A percentile compares a stretch with the other conserved stretches of the same genome.
Conservation (phyloP, 2,797 vertebrate genomes). For the Merluccius polli region DNA sequence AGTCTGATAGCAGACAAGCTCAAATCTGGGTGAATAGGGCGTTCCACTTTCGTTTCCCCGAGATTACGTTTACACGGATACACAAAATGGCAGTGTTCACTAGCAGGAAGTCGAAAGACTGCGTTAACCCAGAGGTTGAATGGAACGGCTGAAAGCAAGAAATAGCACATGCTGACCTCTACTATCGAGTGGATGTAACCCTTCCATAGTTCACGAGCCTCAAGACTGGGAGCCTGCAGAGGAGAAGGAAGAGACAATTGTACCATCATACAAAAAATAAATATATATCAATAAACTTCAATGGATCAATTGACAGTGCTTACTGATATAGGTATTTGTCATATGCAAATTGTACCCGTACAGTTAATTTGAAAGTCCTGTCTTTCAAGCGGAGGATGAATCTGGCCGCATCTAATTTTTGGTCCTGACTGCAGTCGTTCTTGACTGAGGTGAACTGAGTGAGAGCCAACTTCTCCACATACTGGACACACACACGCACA, state of each 20-base stretch:
- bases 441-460: constrained; percentile 60
- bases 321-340: neutral
- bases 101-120: neutral
- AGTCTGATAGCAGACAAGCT: too few species aligned
- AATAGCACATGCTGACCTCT: constrained; percentile 36
- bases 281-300: neutral
- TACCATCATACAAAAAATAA: neutral
- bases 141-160: neutral
- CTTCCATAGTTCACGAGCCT: constrained; percentile 82
- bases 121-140: too few species aligned
- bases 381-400: constrained; percentile 64
- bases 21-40: too few species aligned
- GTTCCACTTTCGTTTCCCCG: neutral
- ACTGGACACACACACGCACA: constrained; percentile 63
- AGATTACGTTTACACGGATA: neutral
- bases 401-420: constrained; percentile 45
- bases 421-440: constrained; percentile 61
- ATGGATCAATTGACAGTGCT: neutral
- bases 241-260: neutral
- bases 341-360: constrained; percentile 45
- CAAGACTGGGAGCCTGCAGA: constrained; percentile 71
- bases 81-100: neutral
- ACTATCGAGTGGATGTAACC: constrained; percentile 76
- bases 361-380: constrained; percentile 71
- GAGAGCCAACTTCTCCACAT: constrained; percentile 78